Evolutionary conservation across 2,888 invertebrate species (phyloP).

Genomic region (Iselma pallidipennis): DNA sequence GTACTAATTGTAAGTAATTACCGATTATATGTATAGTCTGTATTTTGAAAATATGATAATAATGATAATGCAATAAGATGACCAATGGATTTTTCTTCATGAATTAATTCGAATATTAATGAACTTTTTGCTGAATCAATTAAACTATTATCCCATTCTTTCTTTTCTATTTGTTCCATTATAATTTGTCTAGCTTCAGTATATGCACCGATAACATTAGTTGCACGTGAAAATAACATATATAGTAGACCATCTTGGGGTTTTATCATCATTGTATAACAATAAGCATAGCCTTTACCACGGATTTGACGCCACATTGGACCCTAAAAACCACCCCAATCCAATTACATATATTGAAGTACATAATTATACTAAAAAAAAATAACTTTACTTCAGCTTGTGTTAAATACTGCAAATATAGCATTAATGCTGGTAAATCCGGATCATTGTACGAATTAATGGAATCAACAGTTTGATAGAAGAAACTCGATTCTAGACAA

Average conservation of each 20-base stretch:
- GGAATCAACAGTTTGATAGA: conserved; percentile 69
- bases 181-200: conserved; percentile 75
- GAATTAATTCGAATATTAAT: conserved; percentile 83
- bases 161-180: conserved; percentile 65
- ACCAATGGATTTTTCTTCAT: conserved; percentile 77
- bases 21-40: conserved; percentile 70
- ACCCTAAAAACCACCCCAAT: too few species aligned
- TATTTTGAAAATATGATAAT: conserved; percentile 70
- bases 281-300: conserved; percentile 84
- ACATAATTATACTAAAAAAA: too few species aligned
- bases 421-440: conserved; percentile 73
- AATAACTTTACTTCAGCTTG: conserved; percentile 83
- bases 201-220: conserved; percentile 79
- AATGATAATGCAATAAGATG: conserved; percentile 74
- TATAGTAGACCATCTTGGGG: conserved; percentile 72
- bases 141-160: conserved; percentile 72
- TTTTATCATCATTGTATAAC: conserved; percentile 68
- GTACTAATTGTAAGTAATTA: conserved; percentile 46
- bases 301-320: conserved; percentile 88
- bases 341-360: too few species aligned
- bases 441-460: conserved; percentile 65
- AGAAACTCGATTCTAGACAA: conserved; percentile 78
- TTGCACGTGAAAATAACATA: conserved; percentile 74
- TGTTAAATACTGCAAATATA: conserved; percentile 83
- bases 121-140: conserved; percentile 85